Evolutionary conservation across 2,888 invertebrate genomes (phyloP).

Genomic region (Drosophila lutescens): DNA sequence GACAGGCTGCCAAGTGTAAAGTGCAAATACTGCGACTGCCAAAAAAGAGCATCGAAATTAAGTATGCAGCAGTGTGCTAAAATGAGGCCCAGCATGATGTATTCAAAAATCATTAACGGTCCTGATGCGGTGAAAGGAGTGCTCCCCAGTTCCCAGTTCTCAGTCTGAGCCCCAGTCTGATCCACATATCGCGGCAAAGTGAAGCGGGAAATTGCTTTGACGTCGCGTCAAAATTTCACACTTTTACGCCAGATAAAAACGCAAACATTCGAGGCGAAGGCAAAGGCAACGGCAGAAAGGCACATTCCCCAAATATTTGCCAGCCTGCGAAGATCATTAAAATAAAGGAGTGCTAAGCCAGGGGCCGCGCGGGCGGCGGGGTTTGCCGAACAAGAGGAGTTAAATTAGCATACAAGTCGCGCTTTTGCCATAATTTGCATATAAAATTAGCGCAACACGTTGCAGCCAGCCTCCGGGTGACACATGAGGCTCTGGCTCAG

Average conservation of each 20-base stretch:
- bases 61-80: constrained; percentile 40
- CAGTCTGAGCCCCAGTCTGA: constrained; percentile 37
- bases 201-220: constrained; percentile 72
- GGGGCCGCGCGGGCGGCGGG: neutral
- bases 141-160: constrained; percentile 18
- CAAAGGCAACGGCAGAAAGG: constrained; percentile 27
- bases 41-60: constrained; percentile 30
- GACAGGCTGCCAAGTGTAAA: constrained; percentile 51
- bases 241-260: constrained; percentile 69
- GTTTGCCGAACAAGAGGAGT: constrained; percentile 33
- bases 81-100: constrained; percentile 67
- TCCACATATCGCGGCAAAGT: constrained; percentile 69
- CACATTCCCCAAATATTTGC: constrained; percentile 73
- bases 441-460: constrained; percentile 79
- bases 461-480: constrained; percentile 52
- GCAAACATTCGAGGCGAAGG: constrained; percentile 42
- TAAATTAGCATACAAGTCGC: constrained; percentile 76
- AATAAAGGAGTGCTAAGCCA: constrained; percentile 60
- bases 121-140: constrained; percentile 66
- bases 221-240: constrained; percentile 79
- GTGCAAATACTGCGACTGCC: constrained; percentile 12
- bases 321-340: constrained; percentile 69
- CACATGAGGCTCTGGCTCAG: constrained; percentile 41
- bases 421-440: constrained; percentile 79
- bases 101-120: constrained; percentile 71